Evolutionary conservation across 1,140 invertebrate species (phyloP), one percentile per base, ranked within the genome.

Genomic region (Oppia nitens): DNA sequence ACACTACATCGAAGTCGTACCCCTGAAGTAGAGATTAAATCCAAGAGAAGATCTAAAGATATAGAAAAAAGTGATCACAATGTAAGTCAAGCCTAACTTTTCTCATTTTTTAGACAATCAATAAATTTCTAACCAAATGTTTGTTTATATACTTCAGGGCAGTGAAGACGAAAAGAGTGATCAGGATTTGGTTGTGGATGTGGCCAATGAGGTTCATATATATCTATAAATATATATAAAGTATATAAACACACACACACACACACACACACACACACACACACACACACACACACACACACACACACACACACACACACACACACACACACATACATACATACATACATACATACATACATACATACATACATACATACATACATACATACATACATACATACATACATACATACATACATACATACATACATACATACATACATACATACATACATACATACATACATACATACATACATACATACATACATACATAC

Each of bases 121-220:
- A 40, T 40, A 40, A 9, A 9, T 40, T 9, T n/a, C n/a, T n/a
- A n/a, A n/a, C n/a, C 32, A 17, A 9, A 40, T 40, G 6, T 40
- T 17, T 40, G 32, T 40, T 40, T 40, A 17, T 23, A 59, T 73
- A 78, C 79, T 73, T 59, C n/a, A 50, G 25, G 60, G 57, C 48
- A 92, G 88, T 76, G 91, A 95, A 74, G 90, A 87, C 58, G 91
- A 95, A 72, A 93, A 90, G 73, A 78, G 77, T 69, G 90, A 95
- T 72, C 83, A 89, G 73, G 87, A 93, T 68, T 73, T 93, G 57
- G 87, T 93, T 52, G 88, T 93, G 25, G 88, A 93, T 72, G 87
- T 89, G 68, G 85, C 85, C 45, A 86, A 86, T 68, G 86, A 88
- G 76, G 85, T 40, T 9, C 17, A 40, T n/a, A n/a, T n/a, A n/a